Percentiles rank a stretch among this genome's conserved stretches.
phyloP scores from a whole-genome alignment of 2,113 vertebrate genomes.

The Panthera leo region DNA sequence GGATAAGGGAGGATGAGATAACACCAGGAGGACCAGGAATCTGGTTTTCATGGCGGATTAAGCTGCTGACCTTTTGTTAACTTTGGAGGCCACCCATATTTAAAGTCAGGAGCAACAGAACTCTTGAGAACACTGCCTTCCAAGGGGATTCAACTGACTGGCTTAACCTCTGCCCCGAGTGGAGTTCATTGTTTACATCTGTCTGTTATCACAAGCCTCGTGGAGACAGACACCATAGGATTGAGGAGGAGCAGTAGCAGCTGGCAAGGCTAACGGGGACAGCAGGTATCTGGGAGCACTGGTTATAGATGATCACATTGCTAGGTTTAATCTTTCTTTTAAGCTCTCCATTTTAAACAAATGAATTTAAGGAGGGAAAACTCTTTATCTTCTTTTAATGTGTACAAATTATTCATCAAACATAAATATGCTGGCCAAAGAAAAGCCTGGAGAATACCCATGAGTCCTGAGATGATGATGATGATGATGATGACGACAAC shows the following conservation, averaged over 20 bases:
- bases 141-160: neutral
- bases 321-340: neutral
- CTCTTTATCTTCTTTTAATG: constrained; percentile 64
- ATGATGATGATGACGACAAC: neutral
- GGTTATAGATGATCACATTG: neutral
- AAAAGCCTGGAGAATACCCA: constrained; percentile 50
- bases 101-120: constrained; percentile 62
- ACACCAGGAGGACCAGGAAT: constrained; percentile 14
- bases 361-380: constrained; percentile 55
- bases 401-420: constrained; percentile 68
- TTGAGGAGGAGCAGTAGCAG: neutral
- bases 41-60: constrained; percentile 74
- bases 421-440: constrained; percentile 66
- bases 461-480: constrained; percentile 47
- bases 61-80: constrained; percentile 77
- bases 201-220: neutral
- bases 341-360: neutral
- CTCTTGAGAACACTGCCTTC: constrained; percentile 58
- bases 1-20: neutral
- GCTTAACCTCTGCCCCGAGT: neutral
- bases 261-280: neutral
- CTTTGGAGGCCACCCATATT: constrained; percentile 63
- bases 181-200: neutral
- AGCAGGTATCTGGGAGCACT: neutral
- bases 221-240: neutral